Conservation (phyloP, 2,797 vertebrate genomes). For the Rachycentron canadum region DNA sequence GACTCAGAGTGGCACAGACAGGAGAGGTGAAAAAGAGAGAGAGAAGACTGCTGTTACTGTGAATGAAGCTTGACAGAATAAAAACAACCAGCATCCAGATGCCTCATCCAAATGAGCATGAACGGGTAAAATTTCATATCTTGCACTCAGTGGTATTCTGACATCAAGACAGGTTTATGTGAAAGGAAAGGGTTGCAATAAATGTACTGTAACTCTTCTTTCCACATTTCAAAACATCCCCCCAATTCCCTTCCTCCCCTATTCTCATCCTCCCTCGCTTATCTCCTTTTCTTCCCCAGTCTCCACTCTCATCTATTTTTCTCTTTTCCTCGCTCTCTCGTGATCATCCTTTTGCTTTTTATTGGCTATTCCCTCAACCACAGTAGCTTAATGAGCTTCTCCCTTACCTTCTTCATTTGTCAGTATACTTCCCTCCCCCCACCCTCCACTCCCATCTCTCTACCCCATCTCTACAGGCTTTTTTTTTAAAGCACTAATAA, state of each 20-base stretch:
- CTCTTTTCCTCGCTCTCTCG: slow-evolving; percentile 49
- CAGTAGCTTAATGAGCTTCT: slow-evolving; percentile 74
- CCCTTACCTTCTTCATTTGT: slow-evolving; percentile 67
- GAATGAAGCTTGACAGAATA: slow-evolving; percentile 50
- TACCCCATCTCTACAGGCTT: slow-evolving; percentile 48
- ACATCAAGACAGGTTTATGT: slow-evolving; percentile 60
- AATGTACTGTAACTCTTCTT: slow-evolving; percentile 47
- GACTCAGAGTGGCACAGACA: slow-evolving; percentile 39
- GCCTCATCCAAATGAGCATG: slow-evolving; percentile 47
- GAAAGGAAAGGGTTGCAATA: slow-evolving; percentile 50
- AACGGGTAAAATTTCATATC: slow-evolving; percentile 34
- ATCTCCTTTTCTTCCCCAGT: slow-evolving; percentile 50
- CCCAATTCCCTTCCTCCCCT: slow-evolving; percentile 58
- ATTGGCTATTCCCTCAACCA: slow-evolving; percentile 71
- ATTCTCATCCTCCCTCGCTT: slow-evolving; percentile 52
- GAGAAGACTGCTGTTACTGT: slow-evolving; percentile 12
- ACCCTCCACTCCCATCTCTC: slow-evolving; percentile 37
- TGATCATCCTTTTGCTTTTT: slow-evolving; percentile 70
- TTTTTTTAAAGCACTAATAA: slow-evolving; percentile 67
- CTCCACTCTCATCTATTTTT: slow-evolving; percentile 65
- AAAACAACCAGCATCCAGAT: slow-evolving; percentile 46
- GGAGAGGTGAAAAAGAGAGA: slow-evolving; percentile 19
- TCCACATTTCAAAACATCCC: slow-evolving; percentile 53
- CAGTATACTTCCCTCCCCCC: slow-evolving; percentile 41
- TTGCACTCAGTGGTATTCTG: slow-evolving; percentile 53